Percentiles rank a stretch among this genome's conserved stretches.
Evolutionary conservation across 2,113 vertebrate genomes (phyloP).

Genomic region (Gallinago paraguaiae): DNA sequence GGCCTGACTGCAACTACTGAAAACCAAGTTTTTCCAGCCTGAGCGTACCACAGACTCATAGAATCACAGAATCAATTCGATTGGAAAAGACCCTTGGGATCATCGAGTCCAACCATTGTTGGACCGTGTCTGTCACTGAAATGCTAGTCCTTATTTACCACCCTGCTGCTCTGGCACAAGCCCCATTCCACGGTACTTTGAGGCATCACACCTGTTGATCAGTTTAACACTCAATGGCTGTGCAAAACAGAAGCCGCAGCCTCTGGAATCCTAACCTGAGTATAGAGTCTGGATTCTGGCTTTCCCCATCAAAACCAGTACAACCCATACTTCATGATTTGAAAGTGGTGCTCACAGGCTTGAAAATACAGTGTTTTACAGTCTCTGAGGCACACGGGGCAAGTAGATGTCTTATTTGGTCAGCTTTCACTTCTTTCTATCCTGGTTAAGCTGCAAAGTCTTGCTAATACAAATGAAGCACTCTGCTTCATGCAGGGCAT

Average conservation of each 20-base stretch:
- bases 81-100: no score
- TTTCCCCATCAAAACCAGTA: neutral
- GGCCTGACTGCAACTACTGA: neutral
- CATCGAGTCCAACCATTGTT: no score
- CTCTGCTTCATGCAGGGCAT: neutral
- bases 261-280: fast-evolving
- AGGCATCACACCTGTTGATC: neutral
- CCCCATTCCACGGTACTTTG: no score
- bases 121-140: no score
- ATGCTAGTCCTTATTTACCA: neutral
- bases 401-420: neutral
- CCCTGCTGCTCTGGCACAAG: neutral
- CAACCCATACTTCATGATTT: neutral
- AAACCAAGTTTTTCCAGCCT: neutral
- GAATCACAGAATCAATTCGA: no score
- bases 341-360: neutral
- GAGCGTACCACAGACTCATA: neutral
- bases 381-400: neutral
- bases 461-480: neutral
- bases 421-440: neutral
- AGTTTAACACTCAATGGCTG: neutral
- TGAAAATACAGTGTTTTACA: neutral
- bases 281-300: fast-evolving
- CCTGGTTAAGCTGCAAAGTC: neutral
- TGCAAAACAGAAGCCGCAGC: neutral